Evolutionary conservation across 2,113 vertebrate genomes (phyloP).

Genomic region (Fulmarus glacialis): DNA sequence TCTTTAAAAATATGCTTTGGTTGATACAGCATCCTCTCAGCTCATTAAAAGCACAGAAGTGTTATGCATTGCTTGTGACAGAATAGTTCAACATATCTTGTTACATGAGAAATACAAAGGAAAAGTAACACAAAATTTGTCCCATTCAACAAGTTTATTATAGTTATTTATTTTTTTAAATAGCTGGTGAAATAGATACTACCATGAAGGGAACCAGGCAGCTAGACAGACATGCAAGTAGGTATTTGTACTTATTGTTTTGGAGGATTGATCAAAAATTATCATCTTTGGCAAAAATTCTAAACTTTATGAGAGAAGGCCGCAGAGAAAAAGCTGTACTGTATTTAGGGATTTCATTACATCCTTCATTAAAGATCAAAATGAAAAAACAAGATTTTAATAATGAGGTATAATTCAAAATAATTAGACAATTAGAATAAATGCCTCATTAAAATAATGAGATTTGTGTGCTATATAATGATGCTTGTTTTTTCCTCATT

Average conservation of each 20-base stretch:
- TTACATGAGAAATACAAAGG: not conserved
- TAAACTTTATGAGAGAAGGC: not conserved
- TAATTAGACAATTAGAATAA: constrained; percentile 43
- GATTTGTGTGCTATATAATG: not conserved
- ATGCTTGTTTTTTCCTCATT: not conserved
- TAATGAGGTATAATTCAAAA: constrained; percentile 52
- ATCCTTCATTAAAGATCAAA: constrained; percentile 65
- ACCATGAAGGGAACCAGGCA: not conserved
- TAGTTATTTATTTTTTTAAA: not conserved
- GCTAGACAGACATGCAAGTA: not conserved
- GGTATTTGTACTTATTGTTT: not conserved
- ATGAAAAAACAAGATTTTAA: constrained; percentile 37
- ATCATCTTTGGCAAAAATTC: not conserved
- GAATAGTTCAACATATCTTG: not conserved
- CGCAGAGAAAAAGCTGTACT: not conserved
- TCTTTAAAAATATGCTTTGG: not conserved
- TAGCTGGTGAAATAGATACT: not conserved
- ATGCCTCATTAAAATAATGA: constrained; percentile 21
- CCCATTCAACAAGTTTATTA: not conserved
- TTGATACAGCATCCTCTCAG: not conserved
- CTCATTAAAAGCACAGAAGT: not conserved
- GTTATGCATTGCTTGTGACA: not conserved
- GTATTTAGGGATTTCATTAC: constrained; percentile 32
- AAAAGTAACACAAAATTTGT: not conserved
- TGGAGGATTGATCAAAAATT: not conserved